A percentile compares a stretch with the other conserved stretches of the same genome.
Conservation (phyloP, 2,888 invertebrate species). For the Crematogaster levior region DNA sequence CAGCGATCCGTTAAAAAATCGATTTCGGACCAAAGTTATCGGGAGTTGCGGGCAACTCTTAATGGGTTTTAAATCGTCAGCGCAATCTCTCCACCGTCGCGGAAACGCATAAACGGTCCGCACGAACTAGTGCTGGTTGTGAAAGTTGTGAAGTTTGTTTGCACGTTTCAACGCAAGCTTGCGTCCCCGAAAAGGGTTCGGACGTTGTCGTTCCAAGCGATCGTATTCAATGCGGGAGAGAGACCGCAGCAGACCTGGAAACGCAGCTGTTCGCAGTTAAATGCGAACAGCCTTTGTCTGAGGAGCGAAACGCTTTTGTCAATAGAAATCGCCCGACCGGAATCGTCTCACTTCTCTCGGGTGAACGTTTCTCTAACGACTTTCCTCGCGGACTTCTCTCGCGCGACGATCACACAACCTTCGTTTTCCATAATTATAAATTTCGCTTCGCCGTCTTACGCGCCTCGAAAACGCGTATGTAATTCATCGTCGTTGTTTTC, state of each 20-base stretch:
- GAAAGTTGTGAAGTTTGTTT: slow-evolving; percentile 66
- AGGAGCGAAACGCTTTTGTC: slow-evolving; percentile 6
- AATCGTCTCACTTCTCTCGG: neutral
- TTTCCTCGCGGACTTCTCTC: too few species aligned
- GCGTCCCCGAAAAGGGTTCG: slow-evolving; percentile 52
- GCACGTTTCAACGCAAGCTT: slow-evolving; percentile 55
- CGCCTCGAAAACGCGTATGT: neutral
- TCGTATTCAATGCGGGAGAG: slow-evolving; percentile 58
- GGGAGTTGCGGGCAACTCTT: neutral
- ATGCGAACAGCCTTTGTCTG: slow-evolving; percentile 49
- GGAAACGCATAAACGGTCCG: slow-evolving; percentile 33
- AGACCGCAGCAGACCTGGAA: slow-evolving; percentile 13
- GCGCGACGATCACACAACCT: slow-evolving; percentile 16
- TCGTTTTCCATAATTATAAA: slow-evolving; percentile 35
- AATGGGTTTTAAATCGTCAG: slow-evolving; percentile 19
- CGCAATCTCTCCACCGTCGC: slow-evolving; percentile 25
- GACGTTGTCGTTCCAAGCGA: slow-evolving; percentile 24
- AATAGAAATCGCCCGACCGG: slow-evolving; percentile 17
- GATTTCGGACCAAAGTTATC: neutral
- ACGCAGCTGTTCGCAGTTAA: slow-evolving; percentile 61
- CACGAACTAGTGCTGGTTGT: slow-evolving; percentile 1
- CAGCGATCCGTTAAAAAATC: neutral
- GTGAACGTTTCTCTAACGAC: neutral
- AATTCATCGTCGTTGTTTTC: slow-evolving; percentile 23
- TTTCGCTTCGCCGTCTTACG: slow-evolving; percentile 6